These are phyloP conservation scores for Stenolophus ochropezus DNA, from an alignment of 2,888 invertebrate genomes.

Conservation along the genomic window DNA sequence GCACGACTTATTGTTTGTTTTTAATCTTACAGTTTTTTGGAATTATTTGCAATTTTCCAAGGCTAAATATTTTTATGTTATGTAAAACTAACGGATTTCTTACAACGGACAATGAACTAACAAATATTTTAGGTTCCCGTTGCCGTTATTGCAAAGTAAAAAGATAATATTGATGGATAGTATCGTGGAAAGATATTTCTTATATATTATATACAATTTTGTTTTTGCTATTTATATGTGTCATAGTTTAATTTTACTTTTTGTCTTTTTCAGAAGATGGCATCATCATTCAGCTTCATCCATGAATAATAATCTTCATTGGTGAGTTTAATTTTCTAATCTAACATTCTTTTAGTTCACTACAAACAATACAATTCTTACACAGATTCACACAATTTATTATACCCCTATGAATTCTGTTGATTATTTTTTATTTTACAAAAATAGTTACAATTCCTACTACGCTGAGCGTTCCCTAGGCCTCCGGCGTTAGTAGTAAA, in stretches of 20 bases:
- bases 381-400: too few species aligned
- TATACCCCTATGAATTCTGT: too few species aligned
- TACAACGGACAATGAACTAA: constrained; percentile 38
- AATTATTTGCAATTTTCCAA: constrained; percentile 32
- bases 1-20: constrained; percentile 12
- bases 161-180: too few species aligned
- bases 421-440: too few species aligned
- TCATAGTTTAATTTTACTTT: neutral
- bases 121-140: constrained; percentile 7
- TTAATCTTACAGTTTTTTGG: neutral
- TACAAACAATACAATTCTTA: neutral
- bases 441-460: too few species aligned
- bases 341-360: too few species aligned
- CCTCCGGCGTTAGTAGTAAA: too few species aligned
- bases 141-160: neutral
- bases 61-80: constrained; percentile 10
- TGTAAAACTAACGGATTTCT: constrained; percentile 23
- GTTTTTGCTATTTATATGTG: neutral
- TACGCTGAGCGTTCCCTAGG: too few species aligned
- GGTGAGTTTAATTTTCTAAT: constrained; percentile 1
- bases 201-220: too few species aligned
- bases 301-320: neutral
- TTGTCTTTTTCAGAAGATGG: constrained; percentile 38
- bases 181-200: too few species aligned
- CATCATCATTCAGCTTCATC: constrained; percentile 8